Base-by-base conservation (phyloP, 1,140 invertebrate genomes). In the Eumeta japonica region DNA sequence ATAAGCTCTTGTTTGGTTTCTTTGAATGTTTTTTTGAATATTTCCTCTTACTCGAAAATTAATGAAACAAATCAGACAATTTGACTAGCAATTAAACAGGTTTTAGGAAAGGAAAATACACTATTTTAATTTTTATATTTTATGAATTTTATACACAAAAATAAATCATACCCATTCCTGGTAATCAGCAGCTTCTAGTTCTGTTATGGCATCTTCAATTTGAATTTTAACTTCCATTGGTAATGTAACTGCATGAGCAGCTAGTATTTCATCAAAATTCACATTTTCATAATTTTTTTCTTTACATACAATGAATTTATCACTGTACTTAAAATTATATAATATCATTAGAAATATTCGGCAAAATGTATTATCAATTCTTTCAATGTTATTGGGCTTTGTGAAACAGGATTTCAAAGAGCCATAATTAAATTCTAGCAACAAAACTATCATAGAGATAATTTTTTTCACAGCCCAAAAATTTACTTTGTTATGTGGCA, bases 101-200 rank as follows among this genome's bases (percentile, higher is more conserved):
- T 35, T 33, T 35, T 28, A 29, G n/a, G n/a, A n/a, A n/a, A n/a
- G n/a, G n/a, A n/a, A n/a, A n/a, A n/a, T n/a, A n/a, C n/a, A n/a
- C n/a, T n/a, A n/a, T n/a, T n/a, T 38, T 35, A 35, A 10, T 35
- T 19, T 35, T 10, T 3, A 36, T 16, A 18, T 20, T 24, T n/a
- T n/a, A 31, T 35, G 20, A 5, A 24, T 7, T 24, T 11, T 30
- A 35, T 16, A 44, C 45, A 39, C 41, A 19, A 24, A 39, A 28
- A 16, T 10, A 43, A 33, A 41, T 49, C 60, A 48, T 75, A 86
- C 84, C 86, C 86, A 88, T 66, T 88, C 86, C 50, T 85, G 75
- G 63, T 89, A 88, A 68, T 90, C 87, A 73, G 87, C 87, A 11
- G 88, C 84, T 71, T 89, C 87, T 59, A 90, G 79, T 66, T 90